These are phyloP conservation scores for Muscina levida DNA, from an alignment of 2,888 invertebrate genomes.

Conservation along the genomic window DNA sequence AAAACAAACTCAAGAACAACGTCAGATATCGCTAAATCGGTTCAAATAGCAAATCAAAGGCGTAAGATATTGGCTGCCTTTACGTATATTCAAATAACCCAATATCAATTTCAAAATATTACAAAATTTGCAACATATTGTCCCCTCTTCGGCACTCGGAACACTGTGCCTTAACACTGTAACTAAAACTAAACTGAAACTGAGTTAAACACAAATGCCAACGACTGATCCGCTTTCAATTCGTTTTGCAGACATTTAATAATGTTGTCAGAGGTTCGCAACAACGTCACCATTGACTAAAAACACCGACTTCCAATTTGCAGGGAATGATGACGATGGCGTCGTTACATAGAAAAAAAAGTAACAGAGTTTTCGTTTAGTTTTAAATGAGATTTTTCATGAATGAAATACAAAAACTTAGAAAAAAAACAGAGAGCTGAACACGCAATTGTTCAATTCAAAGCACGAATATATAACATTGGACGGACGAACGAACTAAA, in stretches of 20 bases:
- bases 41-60: too few species aligned
- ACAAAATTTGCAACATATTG: too few species aligned
- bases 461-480: background rate
- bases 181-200: background rate
- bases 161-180: too few species aligned
- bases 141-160: too few species aligned
- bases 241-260: slow-evolving; percentile 34
- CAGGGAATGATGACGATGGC: background rate
- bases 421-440: slow-evolving; percentile 1
- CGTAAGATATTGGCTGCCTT: too few species aligned
- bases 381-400: slow-evolving; percentile 3
- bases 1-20: too few species aligned
- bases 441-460: slow-evolving; percentile 15
- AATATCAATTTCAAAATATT: too few species aligned
- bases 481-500: background rate
- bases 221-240: background rate
- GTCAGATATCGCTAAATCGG: too few species aligned
- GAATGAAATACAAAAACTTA: slow-evolving; percentile 21
- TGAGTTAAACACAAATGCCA: slow-evolving; percentile 11
- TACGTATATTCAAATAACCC: too few species aligned
- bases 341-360: too few species aligned
- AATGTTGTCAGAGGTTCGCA: slow-evolving; percentile 37
- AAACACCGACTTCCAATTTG: too few species aligned
- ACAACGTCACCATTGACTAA: background rate
- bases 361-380: slow-evolving; percentile 9